Conservation (phyloP, 2,797 vertebrate genomes). For the Anguilla pacifica region DNA sequence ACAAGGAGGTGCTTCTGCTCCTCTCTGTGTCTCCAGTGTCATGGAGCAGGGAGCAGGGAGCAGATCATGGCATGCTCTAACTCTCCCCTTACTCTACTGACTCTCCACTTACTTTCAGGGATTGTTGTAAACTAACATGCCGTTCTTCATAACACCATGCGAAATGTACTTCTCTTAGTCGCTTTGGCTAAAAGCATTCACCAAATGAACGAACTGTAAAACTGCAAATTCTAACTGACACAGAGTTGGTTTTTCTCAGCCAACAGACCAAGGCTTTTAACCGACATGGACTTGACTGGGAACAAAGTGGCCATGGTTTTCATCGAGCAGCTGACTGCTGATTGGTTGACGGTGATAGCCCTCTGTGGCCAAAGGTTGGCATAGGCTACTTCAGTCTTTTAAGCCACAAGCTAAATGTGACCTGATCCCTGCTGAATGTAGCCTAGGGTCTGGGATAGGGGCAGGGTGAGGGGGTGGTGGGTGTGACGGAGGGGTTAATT, state of each 20-base stretch:
- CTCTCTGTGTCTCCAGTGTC: no score
- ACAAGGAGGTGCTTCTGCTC: no score
- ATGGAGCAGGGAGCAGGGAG: no score
- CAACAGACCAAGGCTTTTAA: background rate
- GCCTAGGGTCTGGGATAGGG: constrained; percentile 46
- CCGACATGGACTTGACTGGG: background rate
- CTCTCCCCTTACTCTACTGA: no score
- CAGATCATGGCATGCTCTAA: no score
- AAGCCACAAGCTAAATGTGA: constrained; percentile 60
- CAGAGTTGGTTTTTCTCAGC: background rate
- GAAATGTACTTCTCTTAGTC: background rate
- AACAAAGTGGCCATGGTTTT: constrained; percentile 6
- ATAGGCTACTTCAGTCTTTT: constrained; percentile 52
- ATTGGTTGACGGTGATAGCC: constrained; percentile 28
- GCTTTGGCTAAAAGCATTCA: background rate
- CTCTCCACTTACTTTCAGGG: no score
- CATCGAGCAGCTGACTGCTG: background rate
- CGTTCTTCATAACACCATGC: no score
- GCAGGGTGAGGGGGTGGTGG: constrained; percentile 49
- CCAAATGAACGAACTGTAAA: background rate
- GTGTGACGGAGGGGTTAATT: constrained; percentile 21
- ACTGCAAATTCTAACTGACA: background rate
- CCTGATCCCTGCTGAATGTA: constrained; percentile 64
- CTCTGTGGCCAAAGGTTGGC: constrained; percentile 30
- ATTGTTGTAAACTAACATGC: no score